Evolutionary conservation across 2,113 vertebrate genomes (phyloP), one percentile per base, ranked within the genome.

Genomic region (Rhinolophus ferrumequinum): DNA sequence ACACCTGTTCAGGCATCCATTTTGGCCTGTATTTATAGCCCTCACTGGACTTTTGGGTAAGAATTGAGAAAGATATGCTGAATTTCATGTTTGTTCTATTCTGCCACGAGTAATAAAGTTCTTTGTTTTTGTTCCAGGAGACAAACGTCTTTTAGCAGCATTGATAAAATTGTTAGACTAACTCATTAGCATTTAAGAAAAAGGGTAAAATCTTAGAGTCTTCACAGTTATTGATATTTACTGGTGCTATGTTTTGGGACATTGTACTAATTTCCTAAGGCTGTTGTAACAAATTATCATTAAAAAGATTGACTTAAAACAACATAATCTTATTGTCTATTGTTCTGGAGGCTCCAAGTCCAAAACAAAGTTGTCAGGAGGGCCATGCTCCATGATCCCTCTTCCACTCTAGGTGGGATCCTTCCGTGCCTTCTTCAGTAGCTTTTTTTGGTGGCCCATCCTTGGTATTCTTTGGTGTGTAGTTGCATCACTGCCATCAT

Each of bases 131-230:
- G 21, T 90, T 41, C 26, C 19, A 41, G 22, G 33, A 81, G 13
- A 85, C 30, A 81, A 89, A 62, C n/a, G 33, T 69, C 30, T 92
- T 86, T 64, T 80, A 70, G 11, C 8, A 81, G 6, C 28, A 47
- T 67, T 38, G 33, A 81, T 81, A 80, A 85, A 92, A 73, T 35
- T 77, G 14, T 84, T 81, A 56, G 6, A 86, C 35, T 86, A 81
- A 73, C 30, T 81, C 64, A 62, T 85, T 97, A 50, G n/a, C 67
- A 62, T 76, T 14, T 24, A 89, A 80, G 33, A 8, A 30, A 81
- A 81, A 81, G 38, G 28, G 18, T 75, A 75, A 50, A 76, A 47
- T n/a, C 66, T 81, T 76, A 92, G 8, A 60, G 24, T 5, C 50
- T 79, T 85, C 73, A 30, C 15, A 41, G 0, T 56, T 76, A 33